A percentile compares a stretch with the other conserved stretches of the same genome.
These are phyloP conservation scores for Meteorus colon DNA, from an alignment of 2,888 invertebrate species.

Conservation along the genomic window DNA sequence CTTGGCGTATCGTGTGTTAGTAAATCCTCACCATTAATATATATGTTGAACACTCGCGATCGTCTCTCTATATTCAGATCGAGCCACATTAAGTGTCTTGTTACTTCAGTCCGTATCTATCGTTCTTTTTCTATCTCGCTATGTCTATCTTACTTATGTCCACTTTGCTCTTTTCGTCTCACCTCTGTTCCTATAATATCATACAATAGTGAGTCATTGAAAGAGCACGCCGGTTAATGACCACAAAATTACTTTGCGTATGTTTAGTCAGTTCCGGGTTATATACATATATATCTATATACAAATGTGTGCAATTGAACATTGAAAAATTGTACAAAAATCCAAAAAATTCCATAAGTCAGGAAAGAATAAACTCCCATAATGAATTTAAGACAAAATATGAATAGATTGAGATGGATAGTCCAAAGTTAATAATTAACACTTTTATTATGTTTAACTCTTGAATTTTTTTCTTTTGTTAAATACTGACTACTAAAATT, in stretches of 20 bases:
- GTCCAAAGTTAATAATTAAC: no score
- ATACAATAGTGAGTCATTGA: conserved; percentile 54
- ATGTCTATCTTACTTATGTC: background rate
- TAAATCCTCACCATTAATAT: conserved; percentile 16
- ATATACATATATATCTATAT: background rate
- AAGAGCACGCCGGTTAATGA: conserved; percentile 40
- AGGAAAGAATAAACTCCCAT: no score
- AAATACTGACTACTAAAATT: no score
- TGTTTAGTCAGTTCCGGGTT: conserved; percentile 31
- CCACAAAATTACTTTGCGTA: conserved; percentile 36
- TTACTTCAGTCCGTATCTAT: conserved; percentile 47
- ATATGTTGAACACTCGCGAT: conserved; percentile 27
- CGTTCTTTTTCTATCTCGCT: background rate
- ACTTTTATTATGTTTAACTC: no score
- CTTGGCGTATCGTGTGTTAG: conserved; percentile 21
- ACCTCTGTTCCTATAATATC: background rate
- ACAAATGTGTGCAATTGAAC: background rate
- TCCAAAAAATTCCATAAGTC: no score
- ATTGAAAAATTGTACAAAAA: no score
- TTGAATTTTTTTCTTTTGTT: no score
- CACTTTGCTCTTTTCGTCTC: background rate
- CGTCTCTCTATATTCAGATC: conserved; percentile 56
- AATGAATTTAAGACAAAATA: no score
- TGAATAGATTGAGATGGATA: no score
- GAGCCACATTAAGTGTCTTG: conserved; percentile 53